Base-by-base conservation (phyloP, 1,140 invertebrate species). In the Acromyrmex heyeri region DNA sequence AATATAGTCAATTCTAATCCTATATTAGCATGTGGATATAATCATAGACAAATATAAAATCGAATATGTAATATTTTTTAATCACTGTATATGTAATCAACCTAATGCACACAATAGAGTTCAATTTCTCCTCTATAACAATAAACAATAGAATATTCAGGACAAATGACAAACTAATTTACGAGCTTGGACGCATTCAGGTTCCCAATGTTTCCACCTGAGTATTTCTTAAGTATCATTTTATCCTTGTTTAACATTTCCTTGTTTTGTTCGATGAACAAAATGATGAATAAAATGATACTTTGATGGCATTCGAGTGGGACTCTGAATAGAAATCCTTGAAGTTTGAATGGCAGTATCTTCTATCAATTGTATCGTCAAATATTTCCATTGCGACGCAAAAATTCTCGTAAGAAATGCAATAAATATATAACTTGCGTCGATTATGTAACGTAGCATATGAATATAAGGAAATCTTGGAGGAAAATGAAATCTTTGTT, bases 391-490 rank as follows among this genome's bases (percentile, higher is more conserved):
- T 24, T 34, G 10, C 12, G 48, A 62, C 21, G 30, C 1, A 4
- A 73, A 12, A 38, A 50, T 8, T 5, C 34, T 83, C n/a, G 21
- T 27, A 10, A 81, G 53, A 3, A 38, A 70, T 57, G 27, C 8
- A 73, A 73, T n/a, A 34, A 44, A 30, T 14, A 44, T 44, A 44
- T 44, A 8, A 50, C 24, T 50, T 8, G 38, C 38, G 2, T 75
- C 8, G 14, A 83, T 75, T 83, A 83, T 14, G 27, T 83, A 62
- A 48, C 38, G 55, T 6, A 73, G 38, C 38, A 75, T 75, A 59
- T 3, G 44, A 44, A 8, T 21, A 44, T 12, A 18, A 61, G 16
- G 24, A 78, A 67, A 59, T 24, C n/a, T 34, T 18, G 12, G 38
- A 14, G 4, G 16, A 2, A 0, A 10, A 34, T 5, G 7, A 79